Percentiles rank a stretch among this genome's conserved stretches.
These are phyloP conservation scores for Papilio xuthus DNA, from an alignment of 1,140 invertebrate species.

Conservation along the genomic window DNA sequence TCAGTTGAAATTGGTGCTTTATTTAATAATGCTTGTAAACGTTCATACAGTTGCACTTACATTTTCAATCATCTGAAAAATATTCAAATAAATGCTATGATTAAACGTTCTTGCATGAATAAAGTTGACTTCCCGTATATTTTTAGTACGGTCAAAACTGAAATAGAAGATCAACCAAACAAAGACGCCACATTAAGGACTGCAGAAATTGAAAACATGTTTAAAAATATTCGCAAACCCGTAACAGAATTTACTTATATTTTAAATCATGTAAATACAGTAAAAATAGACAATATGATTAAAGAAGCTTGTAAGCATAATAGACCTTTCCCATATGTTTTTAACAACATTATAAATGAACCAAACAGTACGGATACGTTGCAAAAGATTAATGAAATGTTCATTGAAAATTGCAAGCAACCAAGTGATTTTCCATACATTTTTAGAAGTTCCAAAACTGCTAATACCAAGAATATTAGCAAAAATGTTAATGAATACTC, in stretches of 20 bases:
- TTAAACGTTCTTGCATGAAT: constrained; percentile 22
- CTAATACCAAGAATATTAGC: neutral
- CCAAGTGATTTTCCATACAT: constrained; percentile 1
- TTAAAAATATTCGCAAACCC: constrained; percentile 25
- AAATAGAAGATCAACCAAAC: constrained; percentile 2
- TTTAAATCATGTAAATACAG: constrained; percentile 18
- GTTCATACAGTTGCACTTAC: constrained; percentile 13
- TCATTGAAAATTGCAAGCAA: constrained; percentile 4
- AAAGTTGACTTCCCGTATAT: constrained; percentile 25
- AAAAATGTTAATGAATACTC: neutral
- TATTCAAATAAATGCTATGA: constrained; percentile 25
- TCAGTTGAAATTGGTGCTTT: neutral
- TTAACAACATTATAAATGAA: constrained; percentile 3
- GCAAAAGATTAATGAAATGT: constrained; percentile 17
- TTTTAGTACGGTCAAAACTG: constrained; percentile 19
- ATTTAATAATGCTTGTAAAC: constrained; percentile 24
- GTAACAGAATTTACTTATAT: constrained; percentile 20
- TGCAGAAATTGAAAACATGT: constrained; percentile 27
- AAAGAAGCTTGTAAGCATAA: constrained; percentile 11
- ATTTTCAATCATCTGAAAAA: constrained; percentile 27
- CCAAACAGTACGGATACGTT: neutral
- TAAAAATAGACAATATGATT: constrained; percentile 25
- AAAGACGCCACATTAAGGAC: constrained; percentile 13
- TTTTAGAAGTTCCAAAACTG: neutral
- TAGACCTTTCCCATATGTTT: constrained; percentile 13